These are phyloP conservation scores for Incurvaria masculella DNA, from an alignment of 2,888 invertebrate species.

Conservation along the genomic window DNA sequence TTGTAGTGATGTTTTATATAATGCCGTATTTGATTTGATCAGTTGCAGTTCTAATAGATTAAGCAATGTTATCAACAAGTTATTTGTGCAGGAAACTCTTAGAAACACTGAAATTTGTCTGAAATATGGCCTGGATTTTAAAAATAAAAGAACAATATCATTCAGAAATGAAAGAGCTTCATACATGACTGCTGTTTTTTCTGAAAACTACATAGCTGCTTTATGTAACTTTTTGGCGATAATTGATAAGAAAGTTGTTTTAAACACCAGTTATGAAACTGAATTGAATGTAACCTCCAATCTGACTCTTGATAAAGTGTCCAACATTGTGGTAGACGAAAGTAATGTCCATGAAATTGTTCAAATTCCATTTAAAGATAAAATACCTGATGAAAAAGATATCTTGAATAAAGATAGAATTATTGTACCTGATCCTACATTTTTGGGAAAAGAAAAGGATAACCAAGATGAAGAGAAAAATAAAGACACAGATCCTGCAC, in stretches of 20 bases:
- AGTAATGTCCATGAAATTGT: conserved; percentile 36
- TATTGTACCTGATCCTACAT: neutral
- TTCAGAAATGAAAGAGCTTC: conserved; percentile 49
- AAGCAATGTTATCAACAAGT: conserved; percentile 56
- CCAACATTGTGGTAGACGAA: conserved; percentile 31
- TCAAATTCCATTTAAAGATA: conserved; percentile 33
- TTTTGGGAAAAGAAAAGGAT: neutral
- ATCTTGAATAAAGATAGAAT: neutral
- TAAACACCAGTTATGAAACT: conserved; percentile 60
- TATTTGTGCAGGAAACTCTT: conserved; percentile 60
- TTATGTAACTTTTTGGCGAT: conserved; percentile 74
- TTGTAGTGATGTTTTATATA: conserved; percentile 69
- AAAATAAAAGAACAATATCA: conserved; percentile 52
- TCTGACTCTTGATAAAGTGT: conserved; percentile 38
- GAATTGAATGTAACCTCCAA: conserved; percentile 48
- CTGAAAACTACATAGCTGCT: conserved; percentile 68
- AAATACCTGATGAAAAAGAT: conserved; percentile 20
- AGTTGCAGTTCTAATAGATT: conserved; percentile 66
- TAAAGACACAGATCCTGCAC: neutral
- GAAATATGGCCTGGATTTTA: conserved; percentile 60
- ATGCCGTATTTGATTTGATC: conserved; percentile 68
- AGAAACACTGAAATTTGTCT: conserved; percentile 59
- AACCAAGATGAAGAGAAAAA: conserved; percentile 7
- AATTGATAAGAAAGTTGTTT: conserved; percentile 61
- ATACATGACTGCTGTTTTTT: conserved; percentile 62